Percentiles rank a stretch among this genome's conserved stretches.
phyloP scores from a whole-genome alignment of 1,140 invertebrate species.

The Danaus plexippus region DNA sequence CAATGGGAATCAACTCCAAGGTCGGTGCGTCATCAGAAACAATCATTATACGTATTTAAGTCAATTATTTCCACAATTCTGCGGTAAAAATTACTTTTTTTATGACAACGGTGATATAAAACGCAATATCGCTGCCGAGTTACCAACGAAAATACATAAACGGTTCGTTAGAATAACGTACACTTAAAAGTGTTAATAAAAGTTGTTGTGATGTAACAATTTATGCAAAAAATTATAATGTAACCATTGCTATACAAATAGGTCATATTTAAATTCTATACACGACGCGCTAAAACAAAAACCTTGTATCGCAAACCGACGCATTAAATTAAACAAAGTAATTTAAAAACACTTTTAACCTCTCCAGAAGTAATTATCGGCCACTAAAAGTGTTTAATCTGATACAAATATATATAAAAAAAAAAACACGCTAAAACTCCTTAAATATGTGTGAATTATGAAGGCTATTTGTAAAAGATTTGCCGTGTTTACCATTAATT shows the following conservation, averaged over 20 bases:
- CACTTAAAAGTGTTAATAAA: neutral
- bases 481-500: slow-evolving; percentile 25
- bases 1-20: slow-evolving; percentile 59
- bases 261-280: slow-evolving; percentile 18
- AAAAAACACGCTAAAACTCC: no score
- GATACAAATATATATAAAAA: no score
- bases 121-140: neutral
- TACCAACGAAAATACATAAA: neutral
- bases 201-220: neutral
- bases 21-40: slow-evolving; percentile 49
- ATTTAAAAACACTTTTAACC: slow-evolving; percentile 19
- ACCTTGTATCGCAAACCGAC: slow-evolving; percentile 15
- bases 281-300: slow-evolving; percentile 15
- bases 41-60: slow-evolving; percentile 58
- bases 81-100: slow-evolving; percentile 20
- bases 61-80: slow-evolving; percentile 29
- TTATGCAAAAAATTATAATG: neutral
- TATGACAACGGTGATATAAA: neutral
- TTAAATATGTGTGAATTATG: no score
- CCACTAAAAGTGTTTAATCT: no score
- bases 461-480: slow-evolving; percentile 8
- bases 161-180: neutral
- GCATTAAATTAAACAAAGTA: slow-evolving; percentile 21
- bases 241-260: slow-evolving; percentile 6
- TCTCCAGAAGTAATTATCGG: neutral